phyloP scores from a whole-genome alignment of 2,797 vertebrate species.

The Chelon auratus region DNA sequence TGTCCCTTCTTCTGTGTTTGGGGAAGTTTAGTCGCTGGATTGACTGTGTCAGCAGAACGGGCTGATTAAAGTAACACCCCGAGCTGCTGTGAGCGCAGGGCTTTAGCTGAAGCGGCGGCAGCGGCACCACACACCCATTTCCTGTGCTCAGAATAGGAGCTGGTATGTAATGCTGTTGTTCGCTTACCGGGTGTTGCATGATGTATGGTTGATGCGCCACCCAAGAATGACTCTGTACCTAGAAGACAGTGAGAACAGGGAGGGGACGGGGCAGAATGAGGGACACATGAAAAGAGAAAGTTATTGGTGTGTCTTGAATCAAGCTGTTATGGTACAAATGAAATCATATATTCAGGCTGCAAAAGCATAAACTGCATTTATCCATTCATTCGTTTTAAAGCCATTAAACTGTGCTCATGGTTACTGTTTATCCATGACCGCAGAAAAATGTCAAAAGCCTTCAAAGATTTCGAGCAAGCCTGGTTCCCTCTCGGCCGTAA shows the following conservation, averaged over 20 bases:
- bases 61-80: slow-evolving; percentile 58
- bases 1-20: slow-evolving; percentile 34
- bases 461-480: slow-evolving; percentile 15
- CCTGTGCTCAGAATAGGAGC: slow-evolving; percentile 57
- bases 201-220: slow-evolving; percentile 98
- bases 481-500: slow-evolving; percentile 12
- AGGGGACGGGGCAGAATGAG: slow-evolving; percentile 1
- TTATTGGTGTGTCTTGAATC: slow-evolving; percentile 6
- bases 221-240: slow-evolving; percentile 99
- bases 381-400: slow-evolving; percentile 4
- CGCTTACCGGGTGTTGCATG: slow-evolving; percentile 98
- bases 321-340: slow-evolving; percentile 11
- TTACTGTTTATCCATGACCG: slow-evolving; percentile 10
- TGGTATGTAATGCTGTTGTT: slow-evolving; percentile 22
- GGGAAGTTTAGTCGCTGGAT: slow-evolving; percentile 54
- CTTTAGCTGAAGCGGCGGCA: slow-evolving; percentile 21
- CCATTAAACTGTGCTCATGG: neutral
- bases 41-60: slow-evolving; percentile 63
- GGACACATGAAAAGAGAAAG: slow-evolving; percentile 10
- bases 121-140: slow-evolving; percentile 65
- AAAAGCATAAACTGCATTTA: neutral
- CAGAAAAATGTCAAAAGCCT: slow-evolving; percentile 24
- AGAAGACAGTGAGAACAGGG: slow-evolving; percentile 24
- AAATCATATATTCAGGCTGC: neutral
- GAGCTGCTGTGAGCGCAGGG: slow-evolving; percentile 45